Conservation (phyloP, 2,113 vertebrate genomes). For the Siniperca knerii region DNA sequence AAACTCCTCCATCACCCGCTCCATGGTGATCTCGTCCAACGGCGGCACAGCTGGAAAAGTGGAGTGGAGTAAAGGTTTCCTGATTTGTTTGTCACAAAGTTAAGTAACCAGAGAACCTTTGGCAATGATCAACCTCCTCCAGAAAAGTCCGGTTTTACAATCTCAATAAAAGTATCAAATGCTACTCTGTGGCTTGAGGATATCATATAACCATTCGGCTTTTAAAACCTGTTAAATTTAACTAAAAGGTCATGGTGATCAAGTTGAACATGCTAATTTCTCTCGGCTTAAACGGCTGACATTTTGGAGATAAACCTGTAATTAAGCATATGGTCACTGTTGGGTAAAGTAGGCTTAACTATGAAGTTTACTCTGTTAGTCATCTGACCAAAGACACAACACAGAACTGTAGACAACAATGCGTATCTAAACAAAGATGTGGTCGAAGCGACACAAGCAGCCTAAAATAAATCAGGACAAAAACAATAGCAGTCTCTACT, state of each 20-base stretch:
- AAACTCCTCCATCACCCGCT: conserved; percentile 93
- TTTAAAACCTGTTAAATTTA: too few species aligned
- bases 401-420: background rate
- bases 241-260: background rate
- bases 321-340: too few species aligned
- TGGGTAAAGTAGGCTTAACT: background rate
- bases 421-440: conserved; percentile 9
- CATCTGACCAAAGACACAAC: background rate
- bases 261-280: too few species aligned
- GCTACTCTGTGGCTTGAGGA: background rate
- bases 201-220: background rate
- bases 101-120: background rate
- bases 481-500: background rate
- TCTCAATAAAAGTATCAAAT: background rate
- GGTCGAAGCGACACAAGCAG: background rate
- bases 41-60: conserved; percentile 80
- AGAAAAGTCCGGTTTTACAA: background rate
- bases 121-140: background rate
- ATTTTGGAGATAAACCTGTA: background rate
- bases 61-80: background rate
- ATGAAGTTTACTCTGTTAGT: background rate
- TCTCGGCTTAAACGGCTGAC: background rate
- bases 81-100: background rate
- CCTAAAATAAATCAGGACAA: background rate
- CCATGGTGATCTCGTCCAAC: conserved; percentile 94